Base-by-base conservation (phyloP, 2,113 vertebrate genomes). In the Coreoperca whiteheadi region DNA sequence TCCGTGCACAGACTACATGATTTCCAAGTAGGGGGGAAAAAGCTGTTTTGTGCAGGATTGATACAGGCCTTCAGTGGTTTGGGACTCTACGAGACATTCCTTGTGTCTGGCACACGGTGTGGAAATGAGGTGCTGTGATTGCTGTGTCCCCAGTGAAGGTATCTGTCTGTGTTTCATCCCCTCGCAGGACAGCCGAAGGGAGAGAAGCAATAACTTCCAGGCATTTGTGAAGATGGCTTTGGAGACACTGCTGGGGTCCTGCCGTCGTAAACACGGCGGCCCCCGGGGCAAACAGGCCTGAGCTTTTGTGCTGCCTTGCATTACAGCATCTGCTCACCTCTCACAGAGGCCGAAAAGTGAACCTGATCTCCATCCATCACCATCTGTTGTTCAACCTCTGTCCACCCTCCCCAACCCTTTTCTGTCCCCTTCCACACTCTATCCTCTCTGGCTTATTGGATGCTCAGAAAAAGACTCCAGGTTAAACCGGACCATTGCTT, bases 151-250 rank as follows among this genome's bases (percentile, higher is more conserved):
- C 88, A 93, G 89, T 93, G 79, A 93, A 93, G 75, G 8, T 93
- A 91, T 94, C 88, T 93, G 74, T 92, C 84, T 89, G 63, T 92
- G 74, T 91, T 80, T 80, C 51, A 67, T 91, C 68, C 85, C 87
- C 74, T 87, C 5, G 78, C 94, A 95, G 96, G 95, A 96, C 94
- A 96, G 94, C 95, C 92, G 92, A 96, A 96, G 95, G 93, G 93
- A 95, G 95, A 96, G 96, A 95, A 96, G 94, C 95, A 95, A 74
- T 96, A 96, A 95, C 87, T 96, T 96, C 91, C 96, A 96, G 91
- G 94, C 94, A 0, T 96, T 95, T 50, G 93, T 96, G 83, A 96
- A 96, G 86, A 95, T 96, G 95, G 95, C 95, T 79, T 88, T 96
- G 92, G 95, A 96, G 90, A 96, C 94, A 23, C 79, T 96, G 71